These are phyloP conservation scores for Ephydatia muelleri DNA, from an alignment of 37 sponge, comb jelly and placozoan species.

Conservation along the genomic window DNA sequence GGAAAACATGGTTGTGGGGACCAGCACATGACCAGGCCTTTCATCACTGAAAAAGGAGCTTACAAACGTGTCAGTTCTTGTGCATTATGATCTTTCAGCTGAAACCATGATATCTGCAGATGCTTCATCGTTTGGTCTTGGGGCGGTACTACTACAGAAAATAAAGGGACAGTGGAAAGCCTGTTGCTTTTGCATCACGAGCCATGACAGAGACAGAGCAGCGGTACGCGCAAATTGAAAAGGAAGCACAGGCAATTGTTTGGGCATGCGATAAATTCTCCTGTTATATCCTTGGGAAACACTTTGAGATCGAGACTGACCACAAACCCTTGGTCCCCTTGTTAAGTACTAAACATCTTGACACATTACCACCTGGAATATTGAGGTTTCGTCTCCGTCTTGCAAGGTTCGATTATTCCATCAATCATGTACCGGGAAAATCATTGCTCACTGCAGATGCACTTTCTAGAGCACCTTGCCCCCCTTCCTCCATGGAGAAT, in stretches of 20 bases:
- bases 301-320: slow-evolving; percentile 35
- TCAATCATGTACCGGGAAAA: no score
- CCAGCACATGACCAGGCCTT: slow-evolving; percentile 14
- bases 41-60: slow-evolving; percentile 20
- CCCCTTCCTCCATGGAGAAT: no score
- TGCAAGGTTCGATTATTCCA: no score
- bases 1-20: slow-evolving; percentile 32
- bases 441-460: no score
- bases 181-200: no score
- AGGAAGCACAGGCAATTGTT: no score
- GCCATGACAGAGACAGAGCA: no score
- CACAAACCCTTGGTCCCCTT: slow-evolving; percentile 61
- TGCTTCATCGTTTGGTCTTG: slow-evolving; percentile 27
- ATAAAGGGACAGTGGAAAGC: slow-evolving; percentile 15
- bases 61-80: slow-evolving; percentile 9
- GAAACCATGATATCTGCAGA: slow-evolving; percentile 26
- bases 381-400: no score
- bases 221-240: no score
- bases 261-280: slow-evolving; percentile 44
- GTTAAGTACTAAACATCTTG: slow-evolving; percentile 19
- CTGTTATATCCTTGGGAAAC: slow-evolving; percentile 21
- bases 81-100: slow-evolving; percentile 2
- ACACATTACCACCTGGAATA: slow-evolving; percentile 27
- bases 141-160: no score
- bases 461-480: no score